phyloP scores from a whole-genome alignment of 2,797 vertebrate species.

The Bovichtus variegatus region DNA sequence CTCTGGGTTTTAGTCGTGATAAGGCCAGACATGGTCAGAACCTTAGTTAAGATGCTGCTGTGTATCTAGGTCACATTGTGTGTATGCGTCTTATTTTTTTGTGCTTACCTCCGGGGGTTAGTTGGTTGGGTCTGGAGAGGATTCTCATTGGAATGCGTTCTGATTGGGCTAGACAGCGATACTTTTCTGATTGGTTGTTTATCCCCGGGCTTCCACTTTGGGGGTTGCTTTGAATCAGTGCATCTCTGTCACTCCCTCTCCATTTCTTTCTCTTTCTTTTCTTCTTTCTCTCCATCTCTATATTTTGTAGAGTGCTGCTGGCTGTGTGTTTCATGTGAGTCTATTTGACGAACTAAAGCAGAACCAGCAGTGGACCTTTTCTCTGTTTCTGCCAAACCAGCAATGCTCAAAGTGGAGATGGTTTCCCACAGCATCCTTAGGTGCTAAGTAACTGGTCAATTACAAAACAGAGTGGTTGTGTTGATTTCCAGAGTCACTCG shows the following conservation, averaged over 20 bases:
- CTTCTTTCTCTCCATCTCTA: slow-evolving; percentile 50
- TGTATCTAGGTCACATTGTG: slow-evolving; percentile 56
- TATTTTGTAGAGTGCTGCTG: slow-evolving; percentile 61
- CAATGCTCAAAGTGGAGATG: slow-evolving; percentile 27
- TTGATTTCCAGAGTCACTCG: slow-evolving; percentile 1
- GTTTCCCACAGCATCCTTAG: slow-evolving; percentile 56
- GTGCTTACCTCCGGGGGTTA: slow-evolving; percentile 51
- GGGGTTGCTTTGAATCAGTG: slow-evolving; percentile 68
- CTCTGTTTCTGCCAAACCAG: slow-evolving; percentile 50
- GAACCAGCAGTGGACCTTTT: slow-evolving; percentile 73
- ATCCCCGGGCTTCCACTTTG: slow-evolving; percentile 63
- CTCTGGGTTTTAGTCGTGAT: slow-evolving; percentile 39
- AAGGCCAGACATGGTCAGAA: slow-evolving; percentile 52
- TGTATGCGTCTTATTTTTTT: slow-evolving; percentile 49
- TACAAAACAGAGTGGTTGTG: slow-evolving; percentile 33
- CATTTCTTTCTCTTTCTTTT: slow-evolving; percentile 50
- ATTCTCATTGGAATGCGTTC: slow-evolving; percentile 73
- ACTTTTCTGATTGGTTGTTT: slow-evolving; percentile 73
- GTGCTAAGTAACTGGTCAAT: slow-evolving; percentile 56
- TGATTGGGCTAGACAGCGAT: slow-evolving; percentile 71
- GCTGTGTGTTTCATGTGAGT: slow-evolving; percentile 76
- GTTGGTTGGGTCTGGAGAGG: slow-evolving; percentile 62
- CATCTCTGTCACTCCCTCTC: slow-evolving; percentile 50
- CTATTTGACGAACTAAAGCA: slow-evolving; percentile 77
- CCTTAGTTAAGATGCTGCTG: slow-evolving; percentile 55